A percentile compares a stretch with the other conserved stretches of the same genome.
Conservation (phyloP, 2,888 invertebrate genomes). For the Fragum sueziense region DNA sequence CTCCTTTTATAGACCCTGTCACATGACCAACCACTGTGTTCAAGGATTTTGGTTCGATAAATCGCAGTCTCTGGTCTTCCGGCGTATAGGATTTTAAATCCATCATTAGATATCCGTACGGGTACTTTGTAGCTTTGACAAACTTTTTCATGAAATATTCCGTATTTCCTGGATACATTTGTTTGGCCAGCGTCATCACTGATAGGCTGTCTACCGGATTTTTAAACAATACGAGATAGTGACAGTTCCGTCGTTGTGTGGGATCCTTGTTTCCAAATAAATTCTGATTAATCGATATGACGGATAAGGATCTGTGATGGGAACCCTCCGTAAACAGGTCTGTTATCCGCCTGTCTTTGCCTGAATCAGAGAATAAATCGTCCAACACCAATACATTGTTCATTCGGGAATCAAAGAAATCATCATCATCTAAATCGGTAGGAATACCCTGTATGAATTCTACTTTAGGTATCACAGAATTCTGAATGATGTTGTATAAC, state of each 20-base stretch:
- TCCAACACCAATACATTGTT: background rate
- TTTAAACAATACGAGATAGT: constrained; percentile 18
- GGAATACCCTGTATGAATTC: constrained; percentile 27
- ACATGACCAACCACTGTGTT: background rate
- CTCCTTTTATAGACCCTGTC: background rate
- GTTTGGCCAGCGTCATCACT: background rate
- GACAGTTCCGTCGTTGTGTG: background rate
- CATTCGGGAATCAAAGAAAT: constrained; percentile 16
- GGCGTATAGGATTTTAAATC: constrained; percentile 32
- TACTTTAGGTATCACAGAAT: constrained; percentile 1
- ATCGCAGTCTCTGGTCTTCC: constrained; percentile 19
- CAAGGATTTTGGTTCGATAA: background rate
- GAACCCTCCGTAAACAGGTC: constrained; percentile 31
- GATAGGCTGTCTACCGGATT: constrained; percentile 13
- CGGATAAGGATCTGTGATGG: constrained; percentile 10
- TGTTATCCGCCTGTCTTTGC: constrained; percentile 16
- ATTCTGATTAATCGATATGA: constrained; percentile 2
- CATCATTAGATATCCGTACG: constrained; percentile 16
- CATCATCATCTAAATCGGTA: constrained; percentile 25
- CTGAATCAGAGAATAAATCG: background rate
- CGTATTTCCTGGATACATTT: constrained; percentile 11
- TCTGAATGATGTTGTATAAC: background rate
- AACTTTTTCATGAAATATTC: constrained; percentile 2
- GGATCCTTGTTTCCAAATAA: constrained; percentile 2
- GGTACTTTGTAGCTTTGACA: constrained; percentile 9